Conservation (phyloP, 2,113 vertebrate genomes). For the Macquaria ambigua region DNA sequence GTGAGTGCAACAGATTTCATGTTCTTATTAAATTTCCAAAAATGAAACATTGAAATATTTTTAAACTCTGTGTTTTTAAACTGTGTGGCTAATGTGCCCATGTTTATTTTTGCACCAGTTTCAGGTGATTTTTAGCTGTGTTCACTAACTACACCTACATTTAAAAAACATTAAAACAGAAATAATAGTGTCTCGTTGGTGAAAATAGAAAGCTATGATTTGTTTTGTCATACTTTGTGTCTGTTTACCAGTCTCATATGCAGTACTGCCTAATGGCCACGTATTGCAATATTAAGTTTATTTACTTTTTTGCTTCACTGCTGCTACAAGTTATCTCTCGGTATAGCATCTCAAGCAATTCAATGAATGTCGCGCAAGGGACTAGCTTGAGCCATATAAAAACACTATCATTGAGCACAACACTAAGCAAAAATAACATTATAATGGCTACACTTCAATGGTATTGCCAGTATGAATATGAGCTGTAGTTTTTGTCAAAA, state of each 20-base stretch:
- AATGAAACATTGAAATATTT: no score
- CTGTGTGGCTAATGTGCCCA: background rate
- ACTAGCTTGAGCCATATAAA: background rate
- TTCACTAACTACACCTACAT: background rate
- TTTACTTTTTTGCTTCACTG: background rate
- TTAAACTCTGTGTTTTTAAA: no score
- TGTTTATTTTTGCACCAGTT: conserved; percentile 1
- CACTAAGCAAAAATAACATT: background rate
- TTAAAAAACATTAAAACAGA: background rate
- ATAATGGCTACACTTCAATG: background rate
- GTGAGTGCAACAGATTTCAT: background rate
- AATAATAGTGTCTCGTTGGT: background rate
- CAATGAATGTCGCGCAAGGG: background rate
- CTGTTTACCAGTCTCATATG: background rate
- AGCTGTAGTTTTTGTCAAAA: background rate
- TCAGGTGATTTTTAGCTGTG: background rate
- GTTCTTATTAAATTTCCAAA: background rate
- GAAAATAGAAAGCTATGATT: background rate
- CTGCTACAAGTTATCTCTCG: background rate
- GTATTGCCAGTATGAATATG: background rate
- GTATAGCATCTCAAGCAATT: background rate
- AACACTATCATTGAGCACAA: background rate
- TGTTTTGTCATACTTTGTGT: background rate
- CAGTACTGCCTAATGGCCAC: background rate
- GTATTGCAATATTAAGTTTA: background rate